Base-by-base conservation (phyloP, 2,113 vertebrate species). In the Hylia prasina region DNA sequence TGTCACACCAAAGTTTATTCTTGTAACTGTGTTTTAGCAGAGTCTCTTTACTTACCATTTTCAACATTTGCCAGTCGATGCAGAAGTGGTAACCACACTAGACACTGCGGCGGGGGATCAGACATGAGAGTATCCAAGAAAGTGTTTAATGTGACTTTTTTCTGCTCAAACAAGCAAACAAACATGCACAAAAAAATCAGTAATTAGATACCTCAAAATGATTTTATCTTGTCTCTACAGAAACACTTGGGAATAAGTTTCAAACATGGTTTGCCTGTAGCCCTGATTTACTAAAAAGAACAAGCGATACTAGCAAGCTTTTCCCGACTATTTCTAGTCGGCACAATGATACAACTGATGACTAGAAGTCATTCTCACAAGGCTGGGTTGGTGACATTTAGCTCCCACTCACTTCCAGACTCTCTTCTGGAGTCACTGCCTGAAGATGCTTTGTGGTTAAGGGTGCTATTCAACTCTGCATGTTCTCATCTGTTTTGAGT, bases 51-150 rank as follows among this genome's bases (percentile, higher is more conserved):
- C 98, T 98, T 92, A 99, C 99, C 99, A n/a, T 99, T 99, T 97
- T 99, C 99, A 94, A 99, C 99, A 87, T 99, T 99, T 88, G 99
- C 98, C 94, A 99, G 98, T 72, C 99, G 98, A 97, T 99, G 99
- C 97, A 99, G 99, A 95, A 99, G 99, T 47, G 99, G 99, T 87
- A 99, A 97, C 99, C 99, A 99, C 96, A 99, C 99, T 96, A 99
- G 98, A 98, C 99, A 99, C 97, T 99, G 99, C 23, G 99, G 99
- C 13, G 99, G 98, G 73, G 99, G 99, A 96, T 99, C 99, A 64
- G 99, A 99, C 99, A 99, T 99, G 94, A 99, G 98, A 6, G 99
- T 99, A 97, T 99, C 99, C 96, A 99, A 98, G 97, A 99, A 99
- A 90, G 98, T 98, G 97, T 99, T 99, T 97, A 99, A 98, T 30